A percentile compares a stretch with the other conserved stretches of the same genome.
Evolutionary conservation across 2,888 invertebrate species (phyloP).

Genomic region (Orchesellides sinensis): DNA sequence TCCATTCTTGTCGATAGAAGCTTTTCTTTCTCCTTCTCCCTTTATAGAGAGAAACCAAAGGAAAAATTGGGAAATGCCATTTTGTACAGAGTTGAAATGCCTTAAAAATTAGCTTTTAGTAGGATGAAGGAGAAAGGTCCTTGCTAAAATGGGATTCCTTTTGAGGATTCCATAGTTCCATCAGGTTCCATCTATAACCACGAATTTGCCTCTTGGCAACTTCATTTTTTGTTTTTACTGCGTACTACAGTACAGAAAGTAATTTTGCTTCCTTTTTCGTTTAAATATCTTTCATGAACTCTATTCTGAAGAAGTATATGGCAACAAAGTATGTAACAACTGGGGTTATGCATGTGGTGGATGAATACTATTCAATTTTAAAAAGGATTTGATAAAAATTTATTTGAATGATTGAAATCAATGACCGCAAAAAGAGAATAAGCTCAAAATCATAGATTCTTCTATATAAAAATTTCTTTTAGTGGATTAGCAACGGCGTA

Average conservation of each 20-base stretch:
- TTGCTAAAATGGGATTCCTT: neutral
- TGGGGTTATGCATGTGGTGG: too few species aligned
- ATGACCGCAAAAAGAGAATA: too few species aligned
- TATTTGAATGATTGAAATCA: too few species aligned
- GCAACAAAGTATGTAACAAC: too few species aligned
- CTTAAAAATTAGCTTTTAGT: neutral
- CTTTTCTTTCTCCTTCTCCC: neutral
- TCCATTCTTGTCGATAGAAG: neutral
- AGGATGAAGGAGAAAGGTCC: too few species aligned
- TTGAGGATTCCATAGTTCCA: neutral
- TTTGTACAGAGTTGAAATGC: neutral
- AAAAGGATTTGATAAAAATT: too few species aligned
- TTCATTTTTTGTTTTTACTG: constrained; percentile 1
- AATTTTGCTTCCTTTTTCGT: neutral
- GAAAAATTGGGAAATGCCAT: neutral
- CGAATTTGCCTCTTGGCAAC: neutral
- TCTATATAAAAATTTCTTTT: too few species aligned
- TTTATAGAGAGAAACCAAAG: neutral
- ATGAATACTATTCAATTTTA: too few species aligned
- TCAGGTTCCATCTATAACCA: neutral
- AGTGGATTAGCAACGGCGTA: too few species aligned
- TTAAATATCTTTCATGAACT: neutral
- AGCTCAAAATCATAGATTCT: too few species aligned
- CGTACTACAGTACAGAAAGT: neutral
- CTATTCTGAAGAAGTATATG: neutral